Conservation (phyloP, 2,797 vertebrate species). For the Scolopax rusticola region DNA sequence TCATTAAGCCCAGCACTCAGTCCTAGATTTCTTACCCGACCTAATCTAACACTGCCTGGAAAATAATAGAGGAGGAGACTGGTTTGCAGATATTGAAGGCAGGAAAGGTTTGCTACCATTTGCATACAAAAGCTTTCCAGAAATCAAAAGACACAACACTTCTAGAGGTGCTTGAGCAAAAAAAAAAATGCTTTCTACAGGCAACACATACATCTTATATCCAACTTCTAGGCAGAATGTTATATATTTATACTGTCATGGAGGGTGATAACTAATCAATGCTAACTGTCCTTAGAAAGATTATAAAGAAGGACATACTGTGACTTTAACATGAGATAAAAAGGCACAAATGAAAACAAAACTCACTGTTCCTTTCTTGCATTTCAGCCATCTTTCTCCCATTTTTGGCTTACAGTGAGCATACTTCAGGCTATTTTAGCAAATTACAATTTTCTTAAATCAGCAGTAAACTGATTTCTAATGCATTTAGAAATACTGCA, state of each 20-base stretch:
- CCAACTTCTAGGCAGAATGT: background rate
- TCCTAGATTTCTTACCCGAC: background rate
- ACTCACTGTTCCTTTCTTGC: background rate
- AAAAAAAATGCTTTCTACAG: background rate
- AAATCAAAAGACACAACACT: background rate
- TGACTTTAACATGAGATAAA: background rate
- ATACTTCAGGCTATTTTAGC: background rate
- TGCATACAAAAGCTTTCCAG: background rate
- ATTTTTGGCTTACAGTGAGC: background rate
- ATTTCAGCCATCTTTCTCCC: background rate
- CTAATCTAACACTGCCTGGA: background rate
- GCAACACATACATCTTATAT: background rate
- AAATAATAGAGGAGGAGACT: background rate
- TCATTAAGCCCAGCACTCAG: background rate
- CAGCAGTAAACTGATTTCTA: background rate
- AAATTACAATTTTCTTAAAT: background rate
- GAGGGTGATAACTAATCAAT: background rate
- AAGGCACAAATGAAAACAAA: background rate
- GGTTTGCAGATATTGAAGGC: background rate
- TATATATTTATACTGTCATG: background rate
- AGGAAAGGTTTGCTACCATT: background rate
- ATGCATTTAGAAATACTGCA: background rate
- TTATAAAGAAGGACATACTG: background rate
- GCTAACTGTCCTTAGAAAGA: background rate
- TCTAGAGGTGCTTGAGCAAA: background rate